Percentiles rank a stretch among this genome's conserved stretches.
Conservation (phyloP, 1,140 invertebrate species). For the Dendroctonus valens region DNA sequence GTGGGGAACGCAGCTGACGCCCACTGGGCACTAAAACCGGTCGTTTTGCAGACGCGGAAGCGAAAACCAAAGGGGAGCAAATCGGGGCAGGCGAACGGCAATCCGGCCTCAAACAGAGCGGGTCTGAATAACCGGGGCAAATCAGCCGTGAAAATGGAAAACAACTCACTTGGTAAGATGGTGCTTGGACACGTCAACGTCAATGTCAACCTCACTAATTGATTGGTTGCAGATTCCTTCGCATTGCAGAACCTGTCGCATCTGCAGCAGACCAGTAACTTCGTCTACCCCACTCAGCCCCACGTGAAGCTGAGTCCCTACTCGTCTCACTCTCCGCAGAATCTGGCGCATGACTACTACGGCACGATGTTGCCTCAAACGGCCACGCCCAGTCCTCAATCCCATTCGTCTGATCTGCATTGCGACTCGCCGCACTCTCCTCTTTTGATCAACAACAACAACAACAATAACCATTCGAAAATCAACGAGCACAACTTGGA, state of each 20-base stretch:
- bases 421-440: conserved; percentile 39
- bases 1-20: conserved; percentile 8
- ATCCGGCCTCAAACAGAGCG: conserved; percentile 15
- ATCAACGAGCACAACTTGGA: conserved; percentile 46
- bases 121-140: conserved; percentile 39
- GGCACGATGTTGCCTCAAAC: conserved; percentile 34
- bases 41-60: conserved; percentile 75
- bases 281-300: conserved; percentile 36
- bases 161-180: not conserved
- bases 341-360: conserved; percentile 40
- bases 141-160: conserved; percentile 41
- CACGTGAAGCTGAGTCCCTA: conserved; percentile 41
- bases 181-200: too few species aligned
- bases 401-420: conserved; percentile 40
- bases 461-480: conserved; percentile 47
- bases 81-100: conserved; percentile 42
- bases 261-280: conserved; percentile 34
- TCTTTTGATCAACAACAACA: conserved; percentile 40
- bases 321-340: conserved; percentile 42
- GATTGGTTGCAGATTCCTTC: conserved; percentile 46
- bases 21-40: not conserved
- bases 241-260: conserved; percentile 34
- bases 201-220: too few species aligned
- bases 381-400: conserved; percentile 42
- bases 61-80: conserved; percentile 79